Evolutionary conservation across 2,797 vertebrate species (phyloP).

Genomic region (Pipistrellus nathusii): DNA sequence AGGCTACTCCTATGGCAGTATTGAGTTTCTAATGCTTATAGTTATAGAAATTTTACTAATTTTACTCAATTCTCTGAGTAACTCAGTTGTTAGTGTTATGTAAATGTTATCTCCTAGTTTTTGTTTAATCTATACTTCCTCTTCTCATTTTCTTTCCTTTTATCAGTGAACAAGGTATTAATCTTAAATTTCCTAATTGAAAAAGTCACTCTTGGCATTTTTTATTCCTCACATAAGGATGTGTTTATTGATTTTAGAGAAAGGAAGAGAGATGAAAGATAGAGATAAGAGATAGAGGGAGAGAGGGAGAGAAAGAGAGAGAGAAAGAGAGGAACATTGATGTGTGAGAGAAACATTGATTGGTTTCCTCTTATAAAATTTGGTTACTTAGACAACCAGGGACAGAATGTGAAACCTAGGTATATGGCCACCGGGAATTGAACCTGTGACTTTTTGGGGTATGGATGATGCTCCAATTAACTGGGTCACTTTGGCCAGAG

Average conservation of each 20-base stretch:
- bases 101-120: background rate
- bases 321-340: background rate
- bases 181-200: background rate
- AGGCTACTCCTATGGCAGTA: background rate
- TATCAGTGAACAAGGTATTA: background rate
- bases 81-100: background rate
- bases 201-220: background rate
- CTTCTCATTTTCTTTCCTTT: background rate
- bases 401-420: background rate
- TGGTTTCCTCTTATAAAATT: background rate
- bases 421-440: background rate
- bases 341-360: background rate
- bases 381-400: background rate
- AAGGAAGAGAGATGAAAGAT: background rate
- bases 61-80: background rate
- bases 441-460: background rate
- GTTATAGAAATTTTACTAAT: background rate
- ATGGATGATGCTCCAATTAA: background rate
- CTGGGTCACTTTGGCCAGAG: background rate
- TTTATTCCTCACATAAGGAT: background rate
- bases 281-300: too few species aligned
- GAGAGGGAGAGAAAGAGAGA: background rate
- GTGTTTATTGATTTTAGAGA: background rate
- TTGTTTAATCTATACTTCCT: background rate
- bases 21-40: background rate